Conservation (phyloP, 2,797 vertebrate species). For the Liparis tanakae region DNA sequence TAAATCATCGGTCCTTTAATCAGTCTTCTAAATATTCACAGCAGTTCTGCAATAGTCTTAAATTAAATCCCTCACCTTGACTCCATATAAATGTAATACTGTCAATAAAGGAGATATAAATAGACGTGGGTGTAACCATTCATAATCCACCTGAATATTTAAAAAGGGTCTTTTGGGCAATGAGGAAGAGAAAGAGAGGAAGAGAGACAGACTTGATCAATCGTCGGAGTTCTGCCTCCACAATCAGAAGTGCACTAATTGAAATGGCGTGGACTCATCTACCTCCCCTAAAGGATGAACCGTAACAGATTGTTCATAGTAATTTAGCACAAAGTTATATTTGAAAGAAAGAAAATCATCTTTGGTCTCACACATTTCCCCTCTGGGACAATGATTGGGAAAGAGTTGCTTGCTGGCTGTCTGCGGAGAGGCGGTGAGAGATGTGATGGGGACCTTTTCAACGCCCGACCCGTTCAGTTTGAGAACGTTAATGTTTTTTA, state of each 20-base stretch:
- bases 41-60: conserved; percentile 66
- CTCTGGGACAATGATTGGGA: conserved; percentile 88
- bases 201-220: conserved; percentile 77
- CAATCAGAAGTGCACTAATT: conserved; percentile 82
- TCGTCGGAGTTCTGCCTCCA: conserved; percentile 76
- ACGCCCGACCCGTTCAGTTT: conserved; percentile 89
- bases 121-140: conserved; percentile 81
- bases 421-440: conserved; percentile 83
- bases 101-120: conserved; percentile 84
- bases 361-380: conserved; percentile 41
- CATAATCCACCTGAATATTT: conserved; percentile 86
- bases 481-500: conserved; percentile 97
- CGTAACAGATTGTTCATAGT: conserved; percentile 59
- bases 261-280: conserved; percentile 70
- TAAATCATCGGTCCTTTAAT: conserved; percentile 70
- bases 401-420: conserved; percentile 88
- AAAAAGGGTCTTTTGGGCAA: conserved; percentile 82
- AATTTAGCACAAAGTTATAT: conserved; percentile 56
- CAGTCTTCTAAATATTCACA: conserved; percentile 74
- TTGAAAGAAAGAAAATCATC: conserved; percentile 27
- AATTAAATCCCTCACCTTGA: conserved; percentile 84
- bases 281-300: conserved; percentile 61
- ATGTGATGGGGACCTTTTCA: conserved; percentile 99
- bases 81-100: conserved; percentile 82
- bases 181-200: conserved; percentile 64